Evolutionary conservation across 2,888 invertebrate species (phyloP), one percentile per base, ranked within the genome.

Genomic region (Dynastes grantii): DNA sequence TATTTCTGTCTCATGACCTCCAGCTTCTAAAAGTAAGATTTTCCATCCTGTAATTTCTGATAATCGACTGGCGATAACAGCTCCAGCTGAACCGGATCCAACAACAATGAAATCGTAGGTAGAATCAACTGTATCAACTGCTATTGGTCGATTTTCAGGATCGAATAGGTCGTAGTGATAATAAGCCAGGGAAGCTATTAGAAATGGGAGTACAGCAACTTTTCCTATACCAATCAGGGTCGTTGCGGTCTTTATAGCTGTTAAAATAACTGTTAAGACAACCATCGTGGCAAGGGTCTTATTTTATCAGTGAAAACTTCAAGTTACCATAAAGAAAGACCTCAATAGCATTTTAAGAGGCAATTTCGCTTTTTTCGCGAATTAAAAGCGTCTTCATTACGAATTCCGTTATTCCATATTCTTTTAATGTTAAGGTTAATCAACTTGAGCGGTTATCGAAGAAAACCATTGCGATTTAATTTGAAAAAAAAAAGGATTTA

Each of bases 81-180:
- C 92, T 0, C 97, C 97, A 0, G 96, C 96, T 0, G 96, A 95
- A 0, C 97, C 97, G 1, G 93, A 95, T 0, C 97, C 97, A 32
- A 97, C 91, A 22, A 96, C 91, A 0, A 96, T 90, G 82, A 96
- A 98, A 86, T 96, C 97, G 86, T 96, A 96, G 80, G 94, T 93
- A 16, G 91, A 89, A 73, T 93, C 90, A 1, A 95, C 88, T 55
- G 90, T 87, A 81, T 92, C 91, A 79, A 93, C 91, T 22, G 89
- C 94, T 80, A 95, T 93, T 0, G 95, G 95, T 73, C 95, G 91
- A 87, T 93, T 95, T 88, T 96, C 96, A 0, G 96, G 96, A 88
- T 96, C 96, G 84, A 95, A 93, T 2, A 95, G 90, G 84, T 96
- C 96, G 88, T 96, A 96, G 89, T 96, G 94, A 88, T 94, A 96